A percentile compares a stretch with the other conserved stretches of the same genome.
These are phyloP conservation scores for Rhadina sibilatrix DNA, from an alignment of 2,113 vertebrate genomes.

Conservation along the genomic window DNA sequence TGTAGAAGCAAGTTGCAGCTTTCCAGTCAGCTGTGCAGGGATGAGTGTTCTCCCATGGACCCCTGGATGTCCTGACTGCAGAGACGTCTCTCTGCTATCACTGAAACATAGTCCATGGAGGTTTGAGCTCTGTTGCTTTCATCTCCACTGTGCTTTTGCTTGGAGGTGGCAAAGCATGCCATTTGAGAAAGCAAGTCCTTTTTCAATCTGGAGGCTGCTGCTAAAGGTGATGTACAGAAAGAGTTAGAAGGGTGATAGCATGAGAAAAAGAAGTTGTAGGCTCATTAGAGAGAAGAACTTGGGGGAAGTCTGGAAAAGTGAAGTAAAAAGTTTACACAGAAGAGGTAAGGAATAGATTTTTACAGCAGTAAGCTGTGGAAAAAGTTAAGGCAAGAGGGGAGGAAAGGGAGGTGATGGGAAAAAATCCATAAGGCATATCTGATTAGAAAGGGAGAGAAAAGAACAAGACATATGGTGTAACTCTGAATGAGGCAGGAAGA, in stretches of 20 bases:
- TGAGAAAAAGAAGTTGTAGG: neutral
- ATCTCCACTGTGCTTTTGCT: neutral
- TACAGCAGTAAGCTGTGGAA: neutral
- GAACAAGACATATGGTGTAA: slow-evolving; percentile 50
- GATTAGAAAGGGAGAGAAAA: slow-evolving; percentile 22
- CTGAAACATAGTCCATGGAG: neutral
- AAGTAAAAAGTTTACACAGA: neutral
- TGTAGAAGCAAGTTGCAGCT: neutral
- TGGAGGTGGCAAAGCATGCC: neutral
- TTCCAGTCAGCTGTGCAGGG: neutral
- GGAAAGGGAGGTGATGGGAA: neutral
- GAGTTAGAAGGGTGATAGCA: neutral
- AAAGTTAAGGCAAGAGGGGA: neutral
- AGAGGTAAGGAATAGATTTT: neutral
- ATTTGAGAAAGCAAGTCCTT: neutral
- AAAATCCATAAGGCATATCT: neutral
- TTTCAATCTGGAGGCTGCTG: neutral
- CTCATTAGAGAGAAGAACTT: neutral
- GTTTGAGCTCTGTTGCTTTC: neutral
- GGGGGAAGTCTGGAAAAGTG: neutral
- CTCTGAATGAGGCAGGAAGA: slow-evolving; percentile 15
- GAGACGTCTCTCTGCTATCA: neutral
- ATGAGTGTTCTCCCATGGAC: neutral
- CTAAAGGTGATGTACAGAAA: neutral
- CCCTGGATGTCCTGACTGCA: neutral